Conservation (phyloP, 2,888 invertebrate species). For the Netelia virgata region DNA sequence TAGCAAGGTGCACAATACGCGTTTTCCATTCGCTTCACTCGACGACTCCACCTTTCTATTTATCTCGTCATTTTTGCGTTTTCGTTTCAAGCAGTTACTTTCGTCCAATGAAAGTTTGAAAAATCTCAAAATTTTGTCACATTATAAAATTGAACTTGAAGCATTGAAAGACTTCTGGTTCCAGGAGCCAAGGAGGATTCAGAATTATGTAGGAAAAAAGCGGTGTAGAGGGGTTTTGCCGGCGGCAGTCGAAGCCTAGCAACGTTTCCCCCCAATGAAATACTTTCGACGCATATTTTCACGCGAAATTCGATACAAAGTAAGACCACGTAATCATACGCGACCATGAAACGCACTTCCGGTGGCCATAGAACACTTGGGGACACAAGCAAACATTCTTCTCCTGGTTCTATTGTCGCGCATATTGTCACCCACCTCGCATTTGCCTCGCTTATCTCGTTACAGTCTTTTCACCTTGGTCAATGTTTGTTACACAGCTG, state of each 20-base stretch:
- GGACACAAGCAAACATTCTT: slow-evolving; percentile 74
- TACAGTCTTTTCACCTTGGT: slow-evolving; percentile 59
- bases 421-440: slow-evolving; percentile 31
- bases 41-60: too few species aligned
- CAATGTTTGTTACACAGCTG: slow-evolving; percentile 6
- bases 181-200: too few species aligned
- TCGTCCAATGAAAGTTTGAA: too few species aligned
- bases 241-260: neutral
- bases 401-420: slow-evolving; percentile 51
- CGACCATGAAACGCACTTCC: slow-evolving; percentile 70
- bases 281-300: slow-evolving; percentile 62
- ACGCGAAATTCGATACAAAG: slow-evolving; percentile 27
- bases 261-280: slow-evolving; percentile 2
- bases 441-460: slow-evolving; percentile 46
- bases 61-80: too few species aligned
- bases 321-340: slow-evolving; percentile 41
- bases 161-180: too few species aligned
- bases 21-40: too few species aligned
- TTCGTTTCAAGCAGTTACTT: too few species aligned
- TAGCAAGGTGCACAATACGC: too few species aligned
- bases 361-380: slow-evolving; percentile 32
- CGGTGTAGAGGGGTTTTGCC: too few species aligned
- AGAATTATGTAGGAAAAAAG: too few species aligned
- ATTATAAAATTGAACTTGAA: too few species aligned
- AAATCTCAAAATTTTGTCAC: too few species aligned